Evolutionary conservation across 2,113 vertebrate species (phyloP).

Genomic region (Mormyrus lacerda): DNA sequence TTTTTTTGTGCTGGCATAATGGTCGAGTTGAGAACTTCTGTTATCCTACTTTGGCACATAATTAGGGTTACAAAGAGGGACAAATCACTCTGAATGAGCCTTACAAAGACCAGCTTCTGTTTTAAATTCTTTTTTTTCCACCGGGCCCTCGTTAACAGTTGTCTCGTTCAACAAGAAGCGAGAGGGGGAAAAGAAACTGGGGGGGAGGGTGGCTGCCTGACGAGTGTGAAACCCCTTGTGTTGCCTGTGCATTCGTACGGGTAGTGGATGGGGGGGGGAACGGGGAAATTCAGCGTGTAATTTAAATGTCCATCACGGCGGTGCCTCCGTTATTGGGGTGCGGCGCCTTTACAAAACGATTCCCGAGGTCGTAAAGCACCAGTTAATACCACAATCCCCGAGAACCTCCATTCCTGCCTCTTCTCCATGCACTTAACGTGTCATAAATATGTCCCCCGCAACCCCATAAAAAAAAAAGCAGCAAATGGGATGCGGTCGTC

Average conservation of each 20-base stretch:
- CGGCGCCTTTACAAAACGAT: slow-evolving; percentile 53
- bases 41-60: slow-evolving; percentile 99
- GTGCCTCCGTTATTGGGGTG: slow-evolving; percentile 50
- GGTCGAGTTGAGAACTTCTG: slow-evolving; percentile 99
- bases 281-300: slow-evolving; percentile 64
- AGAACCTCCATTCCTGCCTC: slow-evolving; percentile 51
- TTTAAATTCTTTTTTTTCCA: slow-evolving; percentile 42
- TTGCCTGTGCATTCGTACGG: slow-evolving; percentile 53
- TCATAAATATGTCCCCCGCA: slow-evolving; percentile 52
- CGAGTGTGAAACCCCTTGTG: slow-evolving; percentile 39
- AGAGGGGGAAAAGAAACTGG: slow-evolving; percentile 35
- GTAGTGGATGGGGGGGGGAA: slow-evolving; percentile 35
- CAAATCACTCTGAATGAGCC: slow-evolving; percentile 95
- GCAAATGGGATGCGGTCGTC: slow-evolving; percentile 18
- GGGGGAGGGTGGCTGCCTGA: slow-evolving; percentile 33
- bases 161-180: slow-evolving; percentile 54
- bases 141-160: slow-evolving; percentile 57
- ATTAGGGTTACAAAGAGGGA: slow-evolving; percentile 99
- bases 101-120: slow-evolving; percentile 79
- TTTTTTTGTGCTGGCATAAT: slow-evolving; percentile 99
- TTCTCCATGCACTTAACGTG: slow-evolving; percentile 53
- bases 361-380: slow-evolving; percentile 60
- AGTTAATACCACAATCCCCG: slow-evolving; percentile 54
- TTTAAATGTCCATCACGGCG: slow-evolving; percentile 67
- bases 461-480: slow-evolving; percentile 63